These are phyloP conservation scores for Percopsis transmontana DNA, from an alignment of 2,113 vertebrate genomes.

Conservation along the genomic window DNA sequence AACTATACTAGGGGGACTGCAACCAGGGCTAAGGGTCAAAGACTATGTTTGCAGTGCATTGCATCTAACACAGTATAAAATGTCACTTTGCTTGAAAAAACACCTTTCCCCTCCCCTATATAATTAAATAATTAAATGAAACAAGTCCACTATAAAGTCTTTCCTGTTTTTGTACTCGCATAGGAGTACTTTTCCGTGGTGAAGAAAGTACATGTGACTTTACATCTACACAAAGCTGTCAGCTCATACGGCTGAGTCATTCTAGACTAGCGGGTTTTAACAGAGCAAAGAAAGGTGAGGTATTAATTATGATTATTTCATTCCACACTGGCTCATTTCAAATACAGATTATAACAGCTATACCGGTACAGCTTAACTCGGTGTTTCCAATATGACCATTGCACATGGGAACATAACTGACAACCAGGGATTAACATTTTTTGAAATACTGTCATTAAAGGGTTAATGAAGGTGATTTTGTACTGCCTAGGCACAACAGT, in stretches of 20 bases:
- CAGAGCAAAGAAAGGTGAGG: constrained; percentile 47
- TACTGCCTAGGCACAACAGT: neutral
- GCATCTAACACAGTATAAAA: neutral
- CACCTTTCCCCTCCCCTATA: neutral
- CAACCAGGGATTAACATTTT: neutral
- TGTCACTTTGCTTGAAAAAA: constrained; percentile 10
- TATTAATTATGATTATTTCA: constrained; percentile 65
- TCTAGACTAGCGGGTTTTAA: constrained; percentile 66
- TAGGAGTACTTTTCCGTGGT: neutral
- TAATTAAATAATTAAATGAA: constrained; percentile 16
- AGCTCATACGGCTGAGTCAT: constrained; percentile 55
- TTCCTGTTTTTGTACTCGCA: constrained; percentile 14
- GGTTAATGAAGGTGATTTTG: neutral
- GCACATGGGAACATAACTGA: neutral
- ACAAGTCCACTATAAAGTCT: constrained; percentile 17
- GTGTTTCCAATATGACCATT: constrained; percentile 7
- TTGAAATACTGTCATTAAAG: neutral
- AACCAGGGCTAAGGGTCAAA: neutral
- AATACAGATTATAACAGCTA: constrained; percentile 56
- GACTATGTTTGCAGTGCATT: neutral
- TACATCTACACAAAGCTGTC: constrained; percentile 37
- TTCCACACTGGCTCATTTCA: constrained; percentile 48
- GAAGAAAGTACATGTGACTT: constrained; percentile 37
- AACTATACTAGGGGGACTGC: neutral
- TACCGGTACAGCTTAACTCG: constrained; percentile 22